Evolutionary conservation across 2,797 vertebrate species (phyloP), one percentile per base, ranked within the genome.

Genomic region (Phoeniculus purpureus): DNA sequence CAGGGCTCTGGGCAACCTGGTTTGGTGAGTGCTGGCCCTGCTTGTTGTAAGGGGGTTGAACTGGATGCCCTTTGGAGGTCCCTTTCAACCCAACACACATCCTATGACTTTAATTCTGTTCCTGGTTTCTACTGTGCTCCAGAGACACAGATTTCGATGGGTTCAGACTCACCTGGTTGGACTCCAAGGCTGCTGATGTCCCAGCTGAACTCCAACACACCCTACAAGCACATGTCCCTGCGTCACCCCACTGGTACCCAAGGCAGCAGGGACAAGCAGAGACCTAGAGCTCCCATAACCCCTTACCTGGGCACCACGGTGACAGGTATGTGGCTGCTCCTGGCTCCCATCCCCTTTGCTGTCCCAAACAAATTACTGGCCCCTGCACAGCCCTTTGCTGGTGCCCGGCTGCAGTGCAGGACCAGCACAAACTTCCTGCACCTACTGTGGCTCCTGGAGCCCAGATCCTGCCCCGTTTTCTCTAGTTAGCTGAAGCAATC

Each of bases 281-380:
- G 73, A 5, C 10, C 34, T 10, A 43, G 22, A 58, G 22, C 23
- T 50, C 34, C 21, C 13, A 3, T 0, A 0, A 7, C 8, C 34
- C n/a, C 59, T 55, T 37, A 9, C 10, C 11, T 12, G 27, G 64
- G 40, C 21, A 55, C 20, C 0, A 0, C 19, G 6, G 18, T 6
- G 18, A 9, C 7, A 45, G 40, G 14, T 7, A 62, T 0, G 0
- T 1, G 7, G 20, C 6, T 32, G 52, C 12, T 29, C 59, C 4
- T 2, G 0, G 43, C 45, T 31, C 26, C 40, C 40, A 40, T 40
- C 40, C 40, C 40, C n/a, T n/a, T n/a, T n/a, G n/a, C n/a, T n/a
- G n/a, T n/a, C n/a, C n/a, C n/a, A n/a, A n/a, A n/a, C 7, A 23
- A 9, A 34, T 25, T 6, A 15, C 9, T 0, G 5, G 75, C 43